Conservation (phyloP, 2,797 vertebrate species). For the Clarias platycephalus region DNA sequence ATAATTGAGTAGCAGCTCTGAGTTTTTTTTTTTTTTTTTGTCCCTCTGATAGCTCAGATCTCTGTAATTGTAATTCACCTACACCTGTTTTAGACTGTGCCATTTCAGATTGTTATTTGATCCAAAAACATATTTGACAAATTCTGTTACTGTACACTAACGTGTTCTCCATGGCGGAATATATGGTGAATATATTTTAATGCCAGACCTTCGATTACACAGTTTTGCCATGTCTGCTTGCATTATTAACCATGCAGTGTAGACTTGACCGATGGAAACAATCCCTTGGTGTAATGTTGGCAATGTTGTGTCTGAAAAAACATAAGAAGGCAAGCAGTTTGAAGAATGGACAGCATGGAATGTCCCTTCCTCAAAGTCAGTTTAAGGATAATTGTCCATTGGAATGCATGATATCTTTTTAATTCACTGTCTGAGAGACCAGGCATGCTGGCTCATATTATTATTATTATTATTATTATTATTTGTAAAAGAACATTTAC, state of each 20-base stretch:
- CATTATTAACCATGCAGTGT: background rate
- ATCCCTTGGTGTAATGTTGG: background rate
- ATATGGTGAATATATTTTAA: background rate
- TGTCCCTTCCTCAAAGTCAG: background rate
- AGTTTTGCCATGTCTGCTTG: background rate
- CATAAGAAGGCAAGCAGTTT: background rate
- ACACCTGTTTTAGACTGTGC: background rate
- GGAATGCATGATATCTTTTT: background rate
- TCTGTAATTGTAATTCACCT: background rate
- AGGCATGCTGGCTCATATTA: no score
- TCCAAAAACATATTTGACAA: background rate
- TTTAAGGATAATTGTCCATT: background rate
- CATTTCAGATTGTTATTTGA: background rate
- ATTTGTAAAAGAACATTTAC: no score
- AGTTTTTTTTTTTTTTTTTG: background rate
- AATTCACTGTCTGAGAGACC: background rate
- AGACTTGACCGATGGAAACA: background rate
- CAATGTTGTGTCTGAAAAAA: background rate
- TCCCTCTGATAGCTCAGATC: background rate
- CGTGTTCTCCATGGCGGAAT: background rate
- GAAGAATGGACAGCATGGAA: no score
- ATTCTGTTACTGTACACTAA: background rate
- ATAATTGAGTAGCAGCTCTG: background rate
- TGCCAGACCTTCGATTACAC: background rate
- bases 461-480: no score